Evolutionary conservation across 1,140 invertebrate species (phyloP), one percentile per base, ranked within the genome.

Genomic region (Linepithema humile): DNA sequence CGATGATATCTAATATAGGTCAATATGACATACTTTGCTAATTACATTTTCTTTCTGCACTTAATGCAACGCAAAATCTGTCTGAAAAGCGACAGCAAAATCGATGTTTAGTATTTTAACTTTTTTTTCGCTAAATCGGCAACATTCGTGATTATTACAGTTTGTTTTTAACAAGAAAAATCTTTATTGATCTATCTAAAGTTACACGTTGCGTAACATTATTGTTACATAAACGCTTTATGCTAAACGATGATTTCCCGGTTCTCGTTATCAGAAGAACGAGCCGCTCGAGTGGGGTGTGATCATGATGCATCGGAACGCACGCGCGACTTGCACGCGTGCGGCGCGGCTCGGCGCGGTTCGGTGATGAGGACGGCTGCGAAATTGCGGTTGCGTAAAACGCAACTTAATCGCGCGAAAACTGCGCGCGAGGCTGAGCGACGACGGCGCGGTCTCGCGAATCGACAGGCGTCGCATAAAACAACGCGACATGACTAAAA

Each of bases 401-500:
- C 67, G 43, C 62, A 50, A n/a, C 10, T 69, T 82, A 82, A 82
- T 77, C 53, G 40, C 57, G 64, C 59, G 45, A 70, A 73, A 84
- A 55, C 12, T 20, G 32, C 26, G 55, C 43, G 26, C 23, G 38
- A 43, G n/a, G 55, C 17, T 62, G 29, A 32, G 10, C 45, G 40
- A 15, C 15, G 60, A 57, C 45, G 82, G 73, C 55, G 75, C 60
- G 57, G 86, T 82, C 85, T 85, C 53, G 23, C 83, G 75, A 84
- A 89, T 87, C 84, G 82, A 35, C 84, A 72, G 75, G 69, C 72
- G 65, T 80, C 48, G 77, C 64, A 89, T 85, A 89, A 89, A 88
- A 55, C 84, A 74, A 77, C 82, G 78, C 64, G 83, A 77, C 65
- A 84, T 40, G 88, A 90, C 91, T 92, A 92, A 91, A 92, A 92